Conservation (phyloP, 2,797 vertebrate species). For the Tadarida brasiliensis region DNA sequence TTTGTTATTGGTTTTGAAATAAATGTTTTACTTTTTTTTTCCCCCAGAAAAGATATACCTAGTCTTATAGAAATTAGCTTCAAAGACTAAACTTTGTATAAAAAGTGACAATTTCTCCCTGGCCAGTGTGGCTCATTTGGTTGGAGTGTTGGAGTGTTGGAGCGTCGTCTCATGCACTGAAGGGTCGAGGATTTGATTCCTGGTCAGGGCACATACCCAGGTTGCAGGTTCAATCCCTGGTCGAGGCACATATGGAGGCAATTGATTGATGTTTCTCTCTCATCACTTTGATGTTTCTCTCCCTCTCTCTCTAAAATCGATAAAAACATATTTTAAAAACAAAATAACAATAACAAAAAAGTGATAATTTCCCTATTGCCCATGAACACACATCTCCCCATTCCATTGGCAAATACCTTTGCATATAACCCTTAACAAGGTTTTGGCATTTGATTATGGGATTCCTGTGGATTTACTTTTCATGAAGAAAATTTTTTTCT, state of each 20-base stretch:
- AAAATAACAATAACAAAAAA: too few relatives aligned
- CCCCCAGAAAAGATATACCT: neutral
- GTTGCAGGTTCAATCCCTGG: too few relatives aligned
- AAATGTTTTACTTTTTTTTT: neutral
- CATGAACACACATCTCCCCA: neutral
- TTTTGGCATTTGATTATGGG: neutral
- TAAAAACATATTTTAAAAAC: too few relatives aligned
- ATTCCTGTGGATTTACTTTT: slow-evolving; percentile 10
- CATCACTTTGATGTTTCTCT: too few relatives aligned
- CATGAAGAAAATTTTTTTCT: slow-evolving; percentile 16
- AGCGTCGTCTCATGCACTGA: too few relatives aligned
- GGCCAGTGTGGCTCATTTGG: too few relatives aligned
- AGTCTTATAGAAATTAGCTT: neutral
- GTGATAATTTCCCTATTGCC: neutral
- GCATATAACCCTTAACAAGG: neutral
- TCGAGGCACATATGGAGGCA: too few relatives aligned
- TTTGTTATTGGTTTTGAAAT: neutral
- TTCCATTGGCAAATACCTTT: neutral
- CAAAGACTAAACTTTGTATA: neutral
- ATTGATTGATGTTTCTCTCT: too few relatives aligned
- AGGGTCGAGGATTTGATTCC: too few relatives aligned
- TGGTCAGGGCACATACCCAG: too few relatives aligned
- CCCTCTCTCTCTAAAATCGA: too few relatives aligned
- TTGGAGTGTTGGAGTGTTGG: too few relatives aligned
- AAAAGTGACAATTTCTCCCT: neutral